Conservation (phyloP, 2,888 invertebrate genomes). For the Cephus spinipes region DNA sequence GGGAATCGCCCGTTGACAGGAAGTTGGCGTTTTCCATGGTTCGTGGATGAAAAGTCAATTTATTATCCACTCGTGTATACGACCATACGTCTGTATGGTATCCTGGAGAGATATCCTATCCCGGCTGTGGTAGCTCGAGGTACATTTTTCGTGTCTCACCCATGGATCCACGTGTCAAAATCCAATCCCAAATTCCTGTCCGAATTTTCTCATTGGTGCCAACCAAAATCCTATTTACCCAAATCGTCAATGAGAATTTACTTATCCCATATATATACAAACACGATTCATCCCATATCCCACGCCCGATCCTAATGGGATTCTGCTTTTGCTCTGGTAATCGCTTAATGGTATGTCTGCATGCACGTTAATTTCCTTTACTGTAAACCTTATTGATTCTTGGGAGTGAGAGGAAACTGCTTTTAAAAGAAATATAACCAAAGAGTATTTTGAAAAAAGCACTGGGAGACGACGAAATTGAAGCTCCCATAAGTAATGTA, state of each 20-base stretch:
- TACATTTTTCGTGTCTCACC: not conserved
- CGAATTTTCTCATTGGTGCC: not conserved
- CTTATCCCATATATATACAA: not conserved
- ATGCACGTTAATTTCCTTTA: conserved; percentile 50
- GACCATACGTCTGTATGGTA: not conserved
- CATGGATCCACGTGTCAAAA: not conserved
- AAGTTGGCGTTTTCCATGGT: not conserved
- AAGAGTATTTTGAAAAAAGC: not conserved
- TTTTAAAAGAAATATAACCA: not conserved
- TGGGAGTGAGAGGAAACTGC: not conserved
- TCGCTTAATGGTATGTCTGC: conserved; percentile 65
- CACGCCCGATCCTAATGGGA: conserved; percentile 46
- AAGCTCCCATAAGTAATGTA: not conserved
- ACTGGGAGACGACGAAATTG: not conserved
- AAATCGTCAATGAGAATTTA: not conserved
- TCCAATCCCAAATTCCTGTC: not conserved
- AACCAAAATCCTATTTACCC: not conserved
- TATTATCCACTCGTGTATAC: not conserved
- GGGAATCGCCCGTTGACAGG: not conserved
- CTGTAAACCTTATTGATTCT: not conserved
- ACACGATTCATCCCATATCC: not conserved
- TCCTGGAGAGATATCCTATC: not conserved
- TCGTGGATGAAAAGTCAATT: not conserved
- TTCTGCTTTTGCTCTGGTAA: conserved; percentile 68
- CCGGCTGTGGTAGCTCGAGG: not conserved